Conservation (phyloP, 2,797 vertebrate species). For the Gila robusta region DNA sequence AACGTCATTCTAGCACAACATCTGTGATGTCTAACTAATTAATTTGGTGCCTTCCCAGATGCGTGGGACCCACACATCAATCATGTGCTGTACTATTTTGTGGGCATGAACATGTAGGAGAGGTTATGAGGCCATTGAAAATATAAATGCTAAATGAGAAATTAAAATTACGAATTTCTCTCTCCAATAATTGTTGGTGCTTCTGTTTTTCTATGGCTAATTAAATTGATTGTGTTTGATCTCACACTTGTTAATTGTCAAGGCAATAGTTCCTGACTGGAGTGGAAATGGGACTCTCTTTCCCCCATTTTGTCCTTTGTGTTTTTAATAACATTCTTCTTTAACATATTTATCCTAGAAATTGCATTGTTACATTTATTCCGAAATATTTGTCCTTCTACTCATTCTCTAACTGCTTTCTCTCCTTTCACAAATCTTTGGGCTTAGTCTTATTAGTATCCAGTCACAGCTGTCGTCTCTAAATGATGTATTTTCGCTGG, state of each 20-base stretch:
- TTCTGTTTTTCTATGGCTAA: slow-evolving; percentile 55
- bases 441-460: slow-evolving; percentile 45
- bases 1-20: neutral
- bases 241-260: slow-evolving; percentile 57
- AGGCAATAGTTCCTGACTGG: slow-evolving; percentile 38
- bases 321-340: neutral
- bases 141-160: neutral
- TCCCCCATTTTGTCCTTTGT: neutral
- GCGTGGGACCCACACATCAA: neutral
- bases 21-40: slow-evolving; percentile 12
- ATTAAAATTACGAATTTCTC: neutral
- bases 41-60: slow-evolving; percentile 10
- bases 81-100: neutral
- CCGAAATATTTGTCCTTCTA: neutral
- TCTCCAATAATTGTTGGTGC: slow-evolving; percentile 48
- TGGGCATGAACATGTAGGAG: neutral
- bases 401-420: neutral
- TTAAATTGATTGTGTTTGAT: slow-evolving; percentile 59
- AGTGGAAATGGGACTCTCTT: slow-evolving; percentile 42
- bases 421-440: neutral
- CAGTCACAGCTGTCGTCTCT: slow-evolving; percentile 12
- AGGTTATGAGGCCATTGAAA: slow-evolving; percentile 7
- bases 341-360: neutral
- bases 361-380: slow-evolving; percentile 11
- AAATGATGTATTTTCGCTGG: slow-evolving; percentile 46